Percentiles rank a stretch among this genome's conserved stretches.
phyloP scores from a whole-genome alignment of 2,113 vertebrate genomes.

The Triplophysa tibetana region DNA sequence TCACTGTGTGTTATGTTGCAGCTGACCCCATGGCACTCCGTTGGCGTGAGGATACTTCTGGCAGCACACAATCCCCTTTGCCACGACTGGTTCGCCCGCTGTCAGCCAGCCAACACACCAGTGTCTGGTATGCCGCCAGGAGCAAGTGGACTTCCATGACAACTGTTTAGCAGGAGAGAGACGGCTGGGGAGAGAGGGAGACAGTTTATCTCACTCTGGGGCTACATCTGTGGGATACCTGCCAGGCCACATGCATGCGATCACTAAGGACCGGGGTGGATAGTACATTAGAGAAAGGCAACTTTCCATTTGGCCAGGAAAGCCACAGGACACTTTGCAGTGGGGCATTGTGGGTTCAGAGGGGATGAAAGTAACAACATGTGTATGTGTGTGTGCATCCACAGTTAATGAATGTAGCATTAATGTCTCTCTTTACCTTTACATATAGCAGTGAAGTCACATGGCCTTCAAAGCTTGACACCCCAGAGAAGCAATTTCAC shows the following conservation, averaged over 20 bases:
- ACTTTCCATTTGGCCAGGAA: conserved; percentile 40
- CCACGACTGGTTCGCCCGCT: not conserved
- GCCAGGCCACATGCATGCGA: conserved; percentile 33
- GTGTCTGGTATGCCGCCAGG: conserved; percentile 48
- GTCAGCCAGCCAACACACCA: conserved; percentile 13
- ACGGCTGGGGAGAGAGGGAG: conserved; percentile 1
- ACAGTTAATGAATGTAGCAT: not conserved
- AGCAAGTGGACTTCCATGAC: conserved; percentile 36
- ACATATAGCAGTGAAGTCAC: conserved; percentile 17
- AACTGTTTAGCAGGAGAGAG: conserved; percentile 43
- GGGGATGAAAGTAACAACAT: conserved; percentile 15
- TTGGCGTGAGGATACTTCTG: conserved; percentile 22
- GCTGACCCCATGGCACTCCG: conserved; percentile 32
- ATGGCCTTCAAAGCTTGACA: not conserved
- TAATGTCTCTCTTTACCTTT: conserved; percentile 11
- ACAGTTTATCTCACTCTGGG: conserved; percentile 10
- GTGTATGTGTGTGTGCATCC: not conserved
- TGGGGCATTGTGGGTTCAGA: conserved; percentile 12
- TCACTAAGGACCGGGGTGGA: conserved; percentile 42
- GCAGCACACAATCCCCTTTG: not conserved
- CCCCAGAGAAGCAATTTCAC: conserved; percentile 45
- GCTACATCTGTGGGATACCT: conserved; percentile 36
- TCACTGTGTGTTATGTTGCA: conserved; percentile 46
- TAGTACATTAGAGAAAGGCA: conserved; percentile 38
- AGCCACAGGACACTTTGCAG: not conserved